Base-by-base conservation (phyloP, 2,797 vertebrate genomes). In the Mus minutoides region DNA sequence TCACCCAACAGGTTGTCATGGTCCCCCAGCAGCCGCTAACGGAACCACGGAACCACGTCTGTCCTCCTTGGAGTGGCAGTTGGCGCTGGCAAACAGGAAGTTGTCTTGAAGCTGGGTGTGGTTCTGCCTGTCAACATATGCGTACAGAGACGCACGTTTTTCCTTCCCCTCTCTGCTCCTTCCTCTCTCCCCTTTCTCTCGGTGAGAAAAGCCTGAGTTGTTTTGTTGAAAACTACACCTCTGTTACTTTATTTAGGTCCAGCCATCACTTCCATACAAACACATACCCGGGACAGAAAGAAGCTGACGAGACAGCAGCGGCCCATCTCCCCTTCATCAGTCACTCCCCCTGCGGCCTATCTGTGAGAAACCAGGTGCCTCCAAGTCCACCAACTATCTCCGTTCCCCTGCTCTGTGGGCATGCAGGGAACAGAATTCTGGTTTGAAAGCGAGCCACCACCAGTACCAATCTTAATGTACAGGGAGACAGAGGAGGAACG, bases 21-120 rank as follows among this genome's bases (percentile, higher is more conserved):
- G 96, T 82, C 96, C 90, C 24, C 76, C 52, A 49, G 97, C 95
- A 91, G 93, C 92, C 95, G 94, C 96, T 96, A 96, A 97, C 97
- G 96, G 97, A 97, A 97, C 95, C 97, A 97, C 97, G 96, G 97
- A 97, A 97, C 95, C 97, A 90, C 94, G 94, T 97, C 97, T 97
- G 92, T 80, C 96, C 97, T 97, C 92, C 92, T 96, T 97, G 95
- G 97, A 97, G 97, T 97, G 97, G 92, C 97, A 97, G 97, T 97
- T 98, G 97, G 97, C 95, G 96, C 95, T 85, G 93, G 96, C 97
- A 97, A 98, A 97, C 97, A 98, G 97, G 97, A 98, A 98, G 97
- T 92, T 97, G 97, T 97, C 96, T 98, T 94, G 95, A 94, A 98
- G 96, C 3, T 95, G 97, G 97, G 97, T 97, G 97, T 98, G 97